Evolutionary conservation across 35 echinoderm and acorn worm genomes (phyloP).

Genomic region (Ophiothrix spiculata): DNA sequence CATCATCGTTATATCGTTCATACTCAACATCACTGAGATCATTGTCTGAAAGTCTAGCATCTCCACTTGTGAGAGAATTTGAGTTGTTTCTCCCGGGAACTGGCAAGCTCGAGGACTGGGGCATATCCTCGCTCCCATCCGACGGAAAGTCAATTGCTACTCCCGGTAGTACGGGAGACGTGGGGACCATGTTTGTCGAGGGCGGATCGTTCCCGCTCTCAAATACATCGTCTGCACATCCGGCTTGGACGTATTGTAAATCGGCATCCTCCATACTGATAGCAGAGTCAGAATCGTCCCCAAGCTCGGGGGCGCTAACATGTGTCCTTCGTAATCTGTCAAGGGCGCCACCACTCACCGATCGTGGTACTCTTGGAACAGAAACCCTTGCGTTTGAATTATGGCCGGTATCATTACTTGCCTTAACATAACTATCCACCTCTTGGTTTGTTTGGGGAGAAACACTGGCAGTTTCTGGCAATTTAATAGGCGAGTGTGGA

Average conservation of each 20-base stretch:
- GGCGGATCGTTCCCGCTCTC: no score
- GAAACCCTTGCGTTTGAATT: background rate
- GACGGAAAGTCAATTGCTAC: background rate
- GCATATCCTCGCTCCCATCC: background rate
- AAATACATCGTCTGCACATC: background rate
- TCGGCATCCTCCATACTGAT: slow-evolving; percentile 7
- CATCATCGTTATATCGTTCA: background rate
- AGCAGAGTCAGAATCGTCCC: background rate
- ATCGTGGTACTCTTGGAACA: background rate
- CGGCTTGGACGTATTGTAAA: background rate
- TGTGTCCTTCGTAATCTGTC: background rate
- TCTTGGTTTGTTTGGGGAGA: background rate
- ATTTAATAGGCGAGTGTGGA: background rate
- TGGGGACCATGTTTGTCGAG: background rate
- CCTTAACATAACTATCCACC: background rate
- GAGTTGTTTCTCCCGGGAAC: no score
- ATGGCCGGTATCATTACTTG: background rate
- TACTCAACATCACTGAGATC: background rate
- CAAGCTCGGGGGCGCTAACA: background rate
- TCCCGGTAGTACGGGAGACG: background rate
- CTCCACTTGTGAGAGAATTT: background rate
- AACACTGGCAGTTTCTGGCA: background rate
- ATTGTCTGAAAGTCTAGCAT: background rate
- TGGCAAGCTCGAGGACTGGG: no score
- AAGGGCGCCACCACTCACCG: background rate